Base-by-base conservation (phyloP, 2,888 invertebrate genomes). In the Xestia ashworthii region DNA sequence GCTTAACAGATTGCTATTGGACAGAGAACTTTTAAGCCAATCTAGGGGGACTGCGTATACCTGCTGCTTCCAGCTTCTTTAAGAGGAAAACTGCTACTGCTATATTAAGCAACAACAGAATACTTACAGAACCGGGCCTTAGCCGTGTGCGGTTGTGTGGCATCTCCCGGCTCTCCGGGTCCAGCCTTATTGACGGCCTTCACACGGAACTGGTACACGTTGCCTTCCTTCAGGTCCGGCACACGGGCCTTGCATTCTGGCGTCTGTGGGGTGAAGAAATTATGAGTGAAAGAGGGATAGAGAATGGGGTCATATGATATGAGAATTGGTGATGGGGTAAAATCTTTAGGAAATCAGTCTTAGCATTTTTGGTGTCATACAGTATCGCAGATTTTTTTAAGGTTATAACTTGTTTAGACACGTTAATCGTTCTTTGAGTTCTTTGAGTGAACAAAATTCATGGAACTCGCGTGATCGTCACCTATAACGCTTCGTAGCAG, bases 171-270 rank as follows among this genome's bases (percentile, higher is more conserved):
- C 89, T 99, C 99, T 55, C 99, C 98, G 1, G 98, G 98, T 3
- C 99, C 99, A 12, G 99, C 99, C 95, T 99, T 99, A 96, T 99
- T 99, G 32, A 99, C 98, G 55, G 99, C 99, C 11, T 98, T 97
- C 0, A 99, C 98, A n/a, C 99, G 97, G 97, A 99, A 99, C 95
- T 99, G 99, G 95, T 99, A 99, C 22, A 98, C 98, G 91, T 99
- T 98, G 85, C 99, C 99, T 95, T 99, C 99, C 92, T 98, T 98
- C 68, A 99, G 96, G 12, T 98, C 98, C 5, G 98, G 98, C 68
- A 99, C 98, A 46, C 98, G 97, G n/a, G 98, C 98, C 90, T 98
- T 98, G 87, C 98, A 98, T 85, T 98, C 97, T 22, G 98, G 98
- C 69, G 98, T 97, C 97, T 98, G 90, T 0, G 11, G n/a, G 3